phyloP scores from a whole-genome alignment of 2,797 vertebrate genomes.

The Bucorvus abyssinicus region DNA sequence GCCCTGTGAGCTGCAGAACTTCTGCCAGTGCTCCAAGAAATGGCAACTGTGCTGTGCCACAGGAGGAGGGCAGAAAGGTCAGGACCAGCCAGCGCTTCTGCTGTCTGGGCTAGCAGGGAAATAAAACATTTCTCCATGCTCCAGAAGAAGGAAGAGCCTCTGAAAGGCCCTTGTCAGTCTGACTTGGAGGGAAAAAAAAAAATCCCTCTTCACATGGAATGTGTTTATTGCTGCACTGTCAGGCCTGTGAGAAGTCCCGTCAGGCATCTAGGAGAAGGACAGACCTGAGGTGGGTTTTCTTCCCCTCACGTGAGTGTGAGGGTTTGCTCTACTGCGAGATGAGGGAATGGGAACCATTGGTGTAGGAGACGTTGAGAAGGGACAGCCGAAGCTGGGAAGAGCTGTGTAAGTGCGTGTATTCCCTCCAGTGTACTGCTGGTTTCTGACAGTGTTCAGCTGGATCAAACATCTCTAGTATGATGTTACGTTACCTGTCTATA shows the following conservation, averaged over 20 bases:
- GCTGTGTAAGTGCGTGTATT: not conserved
- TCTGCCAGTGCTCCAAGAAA: not conserved
- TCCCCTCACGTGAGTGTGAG: not conserved
- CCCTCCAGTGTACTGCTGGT: not conserved
- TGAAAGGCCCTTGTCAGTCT: not conserved
- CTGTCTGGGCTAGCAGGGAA: not conserved
- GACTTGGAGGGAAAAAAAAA: not conserved
- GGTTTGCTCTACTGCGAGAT: not conserved
- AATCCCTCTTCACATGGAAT: not conserved
- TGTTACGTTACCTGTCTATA: not conserved
- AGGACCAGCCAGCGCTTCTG: not conserved
- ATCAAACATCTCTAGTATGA: not conserved
- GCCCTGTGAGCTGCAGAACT: not conserved
- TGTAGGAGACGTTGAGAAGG: not conserved
- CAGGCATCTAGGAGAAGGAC: not conserved
- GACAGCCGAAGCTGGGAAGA: not conserved
- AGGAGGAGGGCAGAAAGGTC: not conserved
- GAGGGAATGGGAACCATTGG: not conserved
- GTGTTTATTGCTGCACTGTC: not conserved
- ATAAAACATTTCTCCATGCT: not conserved
- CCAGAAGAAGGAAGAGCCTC: not conserved
- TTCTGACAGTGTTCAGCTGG: not conserved
- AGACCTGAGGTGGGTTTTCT: not conserved
- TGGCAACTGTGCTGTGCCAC: not conserved
- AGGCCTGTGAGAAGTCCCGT: not conserved